Conservation (phyloP, 2,888 invertebrate species). For the Aproaerema taeniolella region DNA sequence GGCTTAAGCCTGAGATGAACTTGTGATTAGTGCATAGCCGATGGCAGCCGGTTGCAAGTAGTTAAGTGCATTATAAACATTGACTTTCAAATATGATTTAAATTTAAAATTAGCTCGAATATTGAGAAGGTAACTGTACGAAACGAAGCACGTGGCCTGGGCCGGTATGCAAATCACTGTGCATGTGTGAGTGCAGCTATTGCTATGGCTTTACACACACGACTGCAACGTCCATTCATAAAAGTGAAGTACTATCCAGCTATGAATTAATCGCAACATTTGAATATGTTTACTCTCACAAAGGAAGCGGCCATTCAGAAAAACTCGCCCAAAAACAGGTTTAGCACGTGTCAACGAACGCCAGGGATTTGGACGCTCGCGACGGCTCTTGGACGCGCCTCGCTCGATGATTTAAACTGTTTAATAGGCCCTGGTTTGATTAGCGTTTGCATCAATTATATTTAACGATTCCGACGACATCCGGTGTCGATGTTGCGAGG, state of each 20-base stretch:
- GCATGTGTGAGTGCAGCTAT: slow-evolving; percentile 38
- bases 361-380: slow-evolving; percentile 64
- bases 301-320: slow-evolving; percentile 75
- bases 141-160: slow-evolving; percentile 61
- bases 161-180: slow-evolving; percentile 66
- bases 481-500: slow-evolving; percentile 4
- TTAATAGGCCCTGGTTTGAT: slow-evolving; percentile 57
- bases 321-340: slow-evolving; percentile 71
- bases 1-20: too few species aligned
- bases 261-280: slow-evolving; percentile 78
- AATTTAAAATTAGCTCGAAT: slow-evolving; percentile 67
- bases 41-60: too few species aligned
- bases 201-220: slow-evolving; percentile 40
- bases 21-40: too few species aligned
- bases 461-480: slow-evolving; percentile 38
- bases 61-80: slow-evolving; percentile 36
- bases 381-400: slow-evolving; percentile 35
- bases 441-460: slow-evolving; percentile 52
- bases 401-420: slow-evolving; percentile 65
- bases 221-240: slow-evolving; percentile 64
- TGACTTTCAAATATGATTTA: slow-evolving; percentile 65
- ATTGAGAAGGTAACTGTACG: slow-evolving; percentile 68
- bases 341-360: slow-evolving; percentile 77
- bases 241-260: slow-evolving; percentile 71
- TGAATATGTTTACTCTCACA: slow-evolving; percentile 75